These are phyloP conservation scores for Amphipoea oculea DNA, from an alignment of 2,888 invertebrate species.

Conservation along the genomic window DNA sequence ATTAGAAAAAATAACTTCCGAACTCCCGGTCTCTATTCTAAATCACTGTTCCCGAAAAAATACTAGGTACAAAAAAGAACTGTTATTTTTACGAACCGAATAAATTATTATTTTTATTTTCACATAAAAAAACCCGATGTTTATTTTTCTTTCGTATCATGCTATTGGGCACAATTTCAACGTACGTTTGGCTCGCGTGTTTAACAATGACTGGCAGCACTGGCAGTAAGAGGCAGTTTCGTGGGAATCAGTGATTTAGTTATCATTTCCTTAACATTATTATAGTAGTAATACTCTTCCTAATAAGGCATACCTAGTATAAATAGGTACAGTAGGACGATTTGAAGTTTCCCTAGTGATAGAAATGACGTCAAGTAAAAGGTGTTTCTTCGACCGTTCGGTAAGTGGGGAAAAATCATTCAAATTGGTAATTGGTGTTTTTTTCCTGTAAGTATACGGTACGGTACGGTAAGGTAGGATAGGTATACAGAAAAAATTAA, in stretches of 20 bases:
- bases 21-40: not conserved
- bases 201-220: conserved; percentile 38
- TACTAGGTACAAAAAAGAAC: not conserved
- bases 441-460: no score
- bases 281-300: conserved; percentile 4
- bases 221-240: conserved; percentile 21
- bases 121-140: not conserved
- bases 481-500: no score
- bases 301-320: not conserved
- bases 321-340: not conserved
- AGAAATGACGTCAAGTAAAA: not conserved
- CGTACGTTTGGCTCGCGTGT: conserved; percentile 16
- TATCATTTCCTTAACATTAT: conserved; percentile 16
- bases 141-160: conserved; percentile 7
- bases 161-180: conserved; percentile 4
- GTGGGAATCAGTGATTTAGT: conserved; percentile 6
- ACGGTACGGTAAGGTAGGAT: not conserved
- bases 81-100: conserved; percentile 1
- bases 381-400: not conserved
- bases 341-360: not conserved
- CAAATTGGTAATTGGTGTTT: not conserved
- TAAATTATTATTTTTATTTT: not conserved
- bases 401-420: not conserved
- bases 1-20: not conserved
- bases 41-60: conserved; percentile 21